These are phyloP conservation scores for Fragum whitleyi DNA, from an alignment of 2,888 invertebrate species.

Conservation along the genomic window DNA sequence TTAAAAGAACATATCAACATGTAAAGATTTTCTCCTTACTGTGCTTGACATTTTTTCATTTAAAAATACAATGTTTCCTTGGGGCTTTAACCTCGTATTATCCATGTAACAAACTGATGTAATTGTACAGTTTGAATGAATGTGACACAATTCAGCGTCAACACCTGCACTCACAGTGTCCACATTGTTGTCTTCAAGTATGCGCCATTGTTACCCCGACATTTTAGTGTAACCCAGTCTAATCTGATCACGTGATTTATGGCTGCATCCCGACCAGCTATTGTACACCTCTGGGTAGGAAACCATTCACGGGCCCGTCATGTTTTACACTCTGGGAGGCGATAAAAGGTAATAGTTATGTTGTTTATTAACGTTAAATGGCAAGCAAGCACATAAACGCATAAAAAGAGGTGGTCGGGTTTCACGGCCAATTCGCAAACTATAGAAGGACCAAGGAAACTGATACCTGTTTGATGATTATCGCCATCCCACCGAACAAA, in stretches of 20 bases:
- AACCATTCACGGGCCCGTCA: conserved; percentile 38
- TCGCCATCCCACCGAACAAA: conserved; percentile 30
- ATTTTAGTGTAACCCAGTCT: conserved; percentile 38
- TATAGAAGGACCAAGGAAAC: conserved; percentile 30
- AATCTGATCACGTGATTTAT: conserved; percentile 55
- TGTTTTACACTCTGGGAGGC: conserved; percentile 47
- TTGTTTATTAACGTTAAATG: conserved; percentile 64
- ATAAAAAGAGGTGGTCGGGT: conserved; percentile 45
- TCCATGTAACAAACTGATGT: conserved; percentile 14
- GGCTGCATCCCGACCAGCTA: conserved; percentile 32
- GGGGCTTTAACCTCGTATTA: conserved; percentile 2
- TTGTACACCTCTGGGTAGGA: conserved; percentile 48
- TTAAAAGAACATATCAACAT: too few species aligned
- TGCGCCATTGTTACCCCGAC: conserved; percentile 47
- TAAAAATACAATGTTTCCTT: background rate
- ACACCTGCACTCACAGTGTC: conserved; percentile 56
- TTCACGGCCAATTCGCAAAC: conserved; percentile 33
- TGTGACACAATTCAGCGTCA: conserved; percentile 28
- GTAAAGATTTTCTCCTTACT: too few species aligned
- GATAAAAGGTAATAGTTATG: conserved; percentile 57
- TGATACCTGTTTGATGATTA: conserved; percentile 46
- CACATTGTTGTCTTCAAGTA: conserved; percentile 45
- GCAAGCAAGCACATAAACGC: conserved; percentile 49
- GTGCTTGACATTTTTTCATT: background rate
- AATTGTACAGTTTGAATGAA: conserved; percentile 18